Evolutionary conservation across 1,140 invertebrate genomes (phyloP).

Genomic region (Eubasilissa regina): DNA sequence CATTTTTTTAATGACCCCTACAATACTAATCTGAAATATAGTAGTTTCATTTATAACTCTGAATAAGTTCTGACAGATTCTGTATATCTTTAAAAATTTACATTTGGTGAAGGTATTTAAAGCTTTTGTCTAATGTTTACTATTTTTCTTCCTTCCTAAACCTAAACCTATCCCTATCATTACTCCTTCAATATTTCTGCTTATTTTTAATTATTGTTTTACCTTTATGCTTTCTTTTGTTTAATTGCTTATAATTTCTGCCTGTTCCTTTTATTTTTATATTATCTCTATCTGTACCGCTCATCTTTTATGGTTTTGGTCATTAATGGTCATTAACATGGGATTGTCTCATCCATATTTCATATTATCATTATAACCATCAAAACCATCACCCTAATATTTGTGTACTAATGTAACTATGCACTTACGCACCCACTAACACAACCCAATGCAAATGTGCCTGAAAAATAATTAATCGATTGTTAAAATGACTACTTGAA

Average conservation of each 20-base stretch:
- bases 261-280: conserved; percentile 12
- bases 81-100: conserved; percentile 9
- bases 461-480: too few relatives aligned
- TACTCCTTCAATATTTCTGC: conserved; percentile 33
- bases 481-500: too few relatives aligned
- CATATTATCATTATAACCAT: too few relatives aligned
- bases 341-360: too few relatives aligned
- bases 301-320: neutral
- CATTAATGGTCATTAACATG: too few relatives aligned
- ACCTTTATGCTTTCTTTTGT: conserved; percentile 36
- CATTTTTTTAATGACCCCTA: too few relatives aligned
- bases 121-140: conserved; percentile 58
- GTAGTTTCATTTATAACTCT: neutral
- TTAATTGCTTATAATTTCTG: neutral
- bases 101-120: conserved; percentile 55
- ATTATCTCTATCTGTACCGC: neutral
- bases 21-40: too few relatives aligned
- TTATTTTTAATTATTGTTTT: neutral
- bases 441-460: too few relatives aligned
- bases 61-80: neutral
- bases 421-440: too few relatives aligned
- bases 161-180: conserved; percentile 31
- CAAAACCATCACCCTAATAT: too few relatives aligned
- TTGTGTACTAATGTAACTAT: too few relatives aligned
- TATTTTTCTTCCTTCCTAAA: conserved; percentile 53